Evolutionary conservation across 1,140 invertebrate genomes (phyloP), one percentile per base, ranked within the genome.

Genomic region (Liolophura sinensis): DNA sequence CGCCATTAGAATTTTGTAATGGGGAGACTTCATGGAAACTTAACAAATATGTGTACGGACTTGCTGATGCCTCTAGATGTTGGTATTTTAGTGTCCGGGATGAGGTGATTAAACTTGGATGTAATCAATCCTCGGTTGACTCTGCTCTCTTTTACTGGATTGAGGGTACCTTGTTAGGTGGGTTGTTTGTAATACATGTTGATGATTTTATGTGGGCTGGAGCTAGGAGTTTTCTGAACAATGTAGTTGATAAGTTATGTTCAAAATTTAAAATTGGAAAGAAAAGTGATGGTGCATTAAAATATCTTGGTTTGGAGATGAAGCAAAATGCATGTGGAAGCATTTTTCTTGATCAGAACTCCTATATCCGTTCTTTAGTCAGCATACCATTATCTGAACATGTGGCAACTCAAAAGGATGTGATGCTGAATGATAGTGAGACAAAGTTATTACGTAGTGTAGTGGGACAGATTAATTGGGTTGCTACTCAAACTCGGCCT

Each of bases 121-220:
- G 49, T 50, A 50, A 50, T 14, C 49, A 50, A 55, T 55, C 52
- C 25, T n/a, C n/a, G n/a, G 25, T 55, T 55, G 52, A 55, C 25
- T 24, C 52, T 9, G n/a, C 52, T 11, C 25, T 55, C 7, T 22
- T 22, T 55, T 55, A 55, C 25, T n/a, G 25, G n/a, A 11, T 22
- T 55, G 9, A 55, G n/a, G 9, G 25, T 55, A 9, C n/a, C 9
- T 22, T 22, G 25, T 55, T 55, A 24, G 25, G 9, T 11, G 52
- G 52, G 9, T 55, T 55, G n/a, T 55, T 55, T 55, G n/a, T 9
- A 11, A 11, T 7, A 9, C 52, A 55, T n/a, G 52, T 55, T 55
- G 52, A 55, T 55, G 52, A 55, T 55, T 55, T 11, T 55, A 11
- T 55, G 9, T 55, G 52, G 52, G n/a, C 52, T 55, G 52, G 52